A percentile compares a stretch with the other conserved stretches of the same genome.
These are phyloP conservation scores for Charina bottae DNA, from an alignment of 2,113 vertebrate genomes.

Conservation along the genomic window DNA sequence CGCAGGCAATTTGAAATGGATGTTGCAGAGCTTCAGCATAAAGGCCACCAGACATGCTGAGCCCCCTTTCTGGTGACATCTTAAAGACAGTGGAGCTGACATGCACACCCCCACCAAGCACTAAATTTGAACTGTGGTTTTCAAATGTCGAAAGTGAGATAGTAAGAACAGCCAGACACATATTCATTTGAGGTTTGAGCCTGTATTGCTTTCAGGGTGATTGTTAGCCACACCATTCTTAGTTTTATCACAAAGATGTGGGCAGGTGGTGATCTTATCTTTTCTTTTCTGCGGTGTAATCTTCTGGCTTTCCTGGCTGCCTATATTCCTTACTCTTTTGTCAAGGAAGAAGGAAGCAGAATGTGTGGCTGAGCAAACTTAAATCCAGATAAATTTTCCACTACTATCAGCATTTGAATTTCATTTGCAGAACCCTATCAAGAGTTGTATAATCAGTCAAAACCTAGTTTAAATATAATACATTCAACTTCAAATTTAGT, in stretches of 20 bases:
- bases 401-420: background rate
- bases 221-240: slow-evolving; percentile 61
- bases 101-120: background rate
- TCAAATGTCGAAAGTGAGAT: slow-evolving; percentile 6
- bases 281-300: slow-evolving; percentile 11
- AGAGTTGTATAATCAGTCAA: background rate
- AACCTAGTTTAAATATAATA: background rate
- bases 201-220: slow-evolving; percentile 36
- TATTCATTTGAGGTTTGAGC: background rate
- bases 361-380: slow-evolving; percentile 4
- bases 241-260: slow-evolving; percentile 40
- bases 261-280: slow-evolving; percentile 69
- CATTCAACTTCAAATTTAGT: slow-evolving; percentile 15
- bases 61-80: slow-evolving; percentile 7
- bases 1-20: background rate
- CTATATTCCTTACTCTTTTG: slow-evolving; percentile 1
- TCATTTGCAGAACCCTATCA: slow-evolving; percentile 6
- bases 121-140: background rate
- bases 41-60: background rate
- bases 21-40: background rate
- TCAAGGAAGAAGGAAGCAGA: slow-evolving; percentile 13
- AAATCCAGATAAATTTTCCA: slow-evolving; percentile 1
- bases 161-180: background rate
- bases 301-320: slow-evolving; percentile 8
- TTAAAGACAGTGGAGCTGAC: background rate